Percentiles rank a stretch among this genome's conserved stretches.
Conservation (phyloP, 2,888 invertebrate genomes). For the Cataglyphis cursor region DNA sequence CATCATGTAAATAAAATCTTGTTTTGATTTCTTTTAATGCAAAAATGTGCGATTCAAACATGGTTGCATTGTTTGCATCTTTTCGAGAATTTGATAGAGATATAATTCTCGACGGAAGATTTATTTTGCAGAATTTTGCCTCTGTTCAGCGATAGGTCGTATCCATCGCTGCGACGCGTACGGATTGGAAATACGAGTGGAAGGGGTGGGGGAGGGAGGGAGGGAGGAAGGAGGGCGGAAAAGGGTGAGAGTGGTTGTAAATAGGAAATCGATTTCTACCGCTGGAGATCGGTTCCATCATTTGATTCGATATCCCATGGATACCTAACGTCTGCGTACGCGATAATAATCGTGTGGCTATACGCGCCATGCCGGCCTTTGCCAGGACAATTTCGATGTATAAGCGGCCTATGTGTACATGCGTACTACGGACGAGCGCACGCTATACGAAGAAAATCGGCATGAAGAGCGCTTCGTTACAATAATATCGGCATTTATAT, state of each 20-base stretch:
- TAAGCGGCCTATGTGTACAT: constrained; percentile 37
- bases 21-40: background rate
- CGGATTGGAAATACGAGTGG: constrained; percentile 64
- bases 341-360: constrained; percentile 63
- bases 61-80: background rate
- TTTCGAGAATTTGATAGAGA: background rate
- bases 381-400: constrained; percentile 37
- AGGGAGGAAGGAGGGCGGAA: constrained; percentile 64
- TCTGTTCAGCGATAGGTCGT: constrained; percentile 42
- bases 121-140: background rate
- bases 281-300: constrained; percentile 78
- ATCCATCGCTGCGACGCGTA: constrained; percentile 63
- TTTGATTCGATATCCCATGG: constrained; percentile 73
- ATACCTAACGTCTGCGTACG: constrained; percentile 56
- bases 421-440: constrained; percentile 54
- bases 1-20: constrained; percentile 53
- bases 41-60: background rate
- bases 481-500: constrained; percentile 85
- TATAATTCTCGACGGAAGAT: background rate
- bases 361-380: constrained; percentile 23
- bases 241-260: constrained; percentile 69
- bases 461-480: constrained; percentile 82
- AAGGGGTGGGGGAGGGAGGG: constrained; percentile 65
- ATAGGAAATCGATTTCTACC: constrained; percentile 80
- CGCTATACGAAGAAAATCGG: constrained; percentile 80